Percentiles rank a stretch among this genome's conserved stretches.
Conservation (phyloP, 2,888 invertebrate genomes). For the Meteorus colon region DNA sequence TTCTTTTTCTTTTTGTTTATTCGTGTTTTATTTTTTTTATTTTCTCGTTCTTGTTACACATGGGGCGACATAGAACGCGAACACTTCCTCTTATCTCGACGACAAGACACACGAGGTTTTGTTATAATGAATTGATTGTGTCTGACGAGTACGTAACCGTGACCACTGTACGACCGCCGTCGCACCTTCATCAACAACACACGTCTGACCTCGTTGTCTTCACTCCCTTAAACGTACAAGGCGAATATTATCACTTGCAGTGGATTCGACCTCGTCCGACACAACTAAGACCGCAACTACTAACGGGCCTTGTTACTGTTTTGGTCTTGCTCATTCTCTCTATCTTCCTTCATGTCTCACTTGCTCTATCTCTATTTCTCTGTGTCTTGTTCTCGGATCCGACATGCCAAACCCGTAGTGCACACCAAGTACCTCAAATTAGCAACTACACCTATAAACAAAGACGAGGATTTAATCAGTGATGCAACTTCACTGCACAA, state of each 20-base stretch:
- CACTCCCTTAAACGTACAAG: constrained; percentile 46
- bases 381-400: background rate
- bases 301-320: constrained; percentile 49
- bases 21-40: background rate
- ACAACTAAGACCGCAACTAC: constrained; percentile 53
- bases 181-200: constrained; percentile 20
- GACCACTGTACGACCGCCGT: constrained; percentile 22
- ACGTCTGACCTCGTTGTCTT: constrained; percentile 34
- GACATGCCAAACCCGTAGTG: background rate
- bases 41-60: background rate
- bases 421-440: constrained; percentile 5
- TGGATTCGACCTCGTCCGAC: constrained; percentile 50
- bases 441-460: background rate
- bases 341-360: background rate
- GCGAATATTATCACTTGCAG: constrained; percentile 39
- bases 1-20: background rate
- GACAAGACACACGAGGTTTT: background rate
- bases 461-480: constrained; percentile 15
- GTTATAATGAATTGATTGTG: constrained; percentile 1
- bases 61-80: background rate
- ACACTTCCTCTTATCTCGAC: background rate
- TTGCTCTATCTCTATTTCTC: background rate
- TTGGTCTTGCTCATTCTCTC: constrained; percentile 24
- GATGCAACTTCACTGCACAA: constrained; percentile 1
- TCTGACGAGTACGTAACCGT: constrained; percentile 9